These are phyloP conservation scores for Bombylius discolor DNA, from an alignment of 2,888 invertebrate species.

Conservation along the genomic window DNA sequence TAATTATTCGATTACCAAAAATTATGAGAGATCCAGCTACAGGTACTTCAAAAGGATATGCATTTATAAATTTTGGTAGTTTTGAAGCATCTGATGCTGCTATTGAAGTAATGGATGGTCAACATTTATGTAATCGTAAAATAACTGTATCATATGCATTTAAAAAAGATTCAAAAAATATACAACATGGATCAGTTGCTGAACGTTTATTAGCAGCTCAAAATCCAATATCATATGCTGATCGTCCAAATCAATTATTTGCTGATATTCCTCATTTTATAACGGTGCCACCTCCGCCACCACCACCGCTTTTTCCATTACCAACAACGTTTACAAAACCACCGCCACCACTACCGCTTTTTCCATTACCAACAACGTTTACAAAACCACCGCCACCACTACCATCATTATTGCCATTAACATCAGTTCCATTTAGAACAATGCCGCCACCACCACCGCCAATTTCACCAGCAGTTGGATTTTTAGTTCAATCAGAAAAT, in stretches of 20 bases:
- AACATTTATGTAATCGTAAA: constrained; percentile 93
- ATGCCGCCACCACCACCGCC: constrained; percentile 53
- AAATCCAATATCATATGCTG: constrained; percentile 93
- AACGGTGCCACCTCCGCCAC: constrained; percentile 59
- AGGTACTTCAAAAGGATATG: constrained; percentile 98
- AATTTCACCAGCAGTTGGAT: too few relatives aligned
- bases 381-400: constrained; percentile 52
- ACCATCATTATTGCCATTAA: constrained; percentile 53
- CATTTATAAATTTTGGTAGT: constrained; percentile 98
- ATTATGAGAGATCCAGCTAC: constrained; percentile 99
- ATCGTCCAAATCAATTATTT: constrained; percentile 84
- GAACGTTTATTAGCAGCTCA: constrained; percentile 89
- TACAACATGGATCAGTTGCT: constrained; percentile 96
- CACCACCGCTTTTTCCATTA: constrained; percentile 47
- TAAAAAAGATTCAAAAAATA: constrained; percentile 97
- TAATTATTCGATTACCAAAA: constrained; percentile 96
- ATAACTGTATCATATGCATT: constrained; percentile 98
- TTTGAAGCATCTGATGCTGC: constrained; percentile 99
- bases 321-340: constrained; percentile 54
- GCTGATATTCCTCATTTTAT: constrained; percentile 57
- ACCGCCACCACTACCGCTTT: constrained; percentile 46
- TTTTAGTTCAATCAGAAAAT: too few relatives aligned
- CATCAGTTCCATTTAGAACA: constrained; percentile 43
- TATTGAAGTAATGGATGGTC: constrained; percentile 99
- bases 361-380: constrained; percentile 53